Evolutionary conservation across 2,888 invertebrate genomes (phyloP).

Genomic region (Dioctria rufipes): DNA sequence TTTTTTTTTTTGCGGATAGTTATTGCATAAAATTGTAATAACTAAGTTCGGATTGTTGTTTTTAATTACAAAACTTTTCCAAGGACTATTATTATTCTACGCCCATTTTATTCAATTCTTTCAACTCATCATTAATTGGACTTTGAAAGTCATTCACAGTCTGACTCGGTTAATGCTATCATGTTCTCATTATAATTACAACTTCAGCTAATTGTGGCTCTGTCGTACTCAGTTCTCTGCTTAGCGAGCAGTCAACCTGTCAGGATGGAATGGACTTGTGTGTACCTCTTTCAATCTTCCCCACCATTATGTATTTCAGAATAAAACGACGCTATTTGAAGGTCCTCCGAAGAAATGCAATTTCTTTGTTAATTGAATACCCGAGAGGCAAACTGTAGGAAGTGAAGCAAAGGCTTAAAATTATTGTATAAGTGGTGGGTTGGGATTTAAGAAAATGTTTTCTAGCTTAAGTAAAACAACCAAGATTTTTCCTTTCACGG

Average conservation of each 20-base stretch:
- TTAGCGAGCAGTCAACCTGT: not conserved
- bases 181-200: not conserved
- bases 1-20: too few relatives aligned
- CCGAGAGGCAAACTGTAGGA: not conserved
- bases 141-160: slow-evolving; percentile 13
- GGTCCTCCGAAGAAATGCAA: slow-evolving; percentile 22
- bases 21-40: too few relatives aligned
- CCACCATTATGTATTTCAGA: not conserved
- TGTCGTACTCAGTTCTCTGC: not conserved
- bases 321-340: not conserved
- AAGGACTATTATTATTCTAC: not conserved
- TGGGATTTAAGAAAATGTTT: not conserved
- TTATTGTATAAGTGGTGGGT: not conserved
- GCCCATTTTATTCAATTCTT: not conserved
- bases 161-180: not conserved
- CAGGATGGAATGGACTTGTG: not conserved
- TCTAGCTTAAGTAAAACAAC: not conserved
- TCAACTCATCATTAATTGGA: not conserved
- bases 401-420: not conserved
- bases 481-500: not conserved
- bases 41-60: too few relatives aligned
- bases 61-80: too few relatives aligned
- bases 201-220: not conserved
- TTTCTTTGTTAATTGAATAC: slow-evolving; percentile 31
- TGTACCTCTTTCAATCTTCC: not conserved